A percentile compares a stretch with the other conserved stretches of the same genome.
phyloP scores from a whole-genome alignment of 1,140 invertebrate genomes.

The Bicyclus anynana region DNA sequence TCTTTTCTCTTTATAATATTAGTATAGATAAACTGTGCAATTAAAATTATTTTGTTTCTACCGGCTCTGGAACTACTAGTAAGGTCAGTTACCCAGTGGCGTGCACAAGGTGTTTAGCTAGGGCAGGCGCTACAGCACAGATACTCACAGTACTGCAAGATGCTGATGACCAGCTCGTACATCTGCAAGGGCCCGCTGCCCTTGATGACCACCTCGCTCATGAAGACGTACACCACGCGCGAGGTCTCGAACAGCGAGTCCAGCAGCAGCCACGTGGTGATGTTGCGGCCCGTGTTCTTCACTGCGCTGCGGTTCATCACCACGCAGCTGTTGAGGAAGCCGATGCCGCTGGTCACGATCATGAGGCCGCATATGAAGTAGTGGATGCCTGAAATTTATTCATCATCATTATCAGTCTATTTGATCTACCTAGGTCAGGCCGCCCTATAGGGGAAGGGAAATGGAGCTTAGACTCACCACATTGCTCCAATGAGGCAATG shows the following conservation, averaged over 20 bases:
- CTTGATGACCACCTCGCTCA: slow-evolving; percentile 50
- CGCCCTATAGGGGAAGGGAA: too few species aligned
- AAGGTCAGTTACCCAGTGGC: too few species aligned
- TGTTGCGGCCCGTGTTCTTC: slow-evolving; percentile 43
- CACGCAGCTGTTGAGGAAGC: slow-evolving; percentile 56
- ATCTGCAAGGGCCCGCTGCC: slow-evolving; percentile 47
- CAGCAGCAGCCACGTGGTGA: slow-evolving; percentile 59
- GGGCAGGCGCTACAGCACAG: not conserved
- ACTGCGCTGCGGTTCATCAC: slow-evolving; percentile 44
- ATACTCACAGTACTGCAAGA: slow-evolving; percentile 62
- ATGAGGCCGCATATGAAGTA: slow-evolving; percentile 56
- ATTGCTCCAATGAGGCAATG: too few species aligned
- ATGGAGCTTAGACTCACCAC: too few species aligned
- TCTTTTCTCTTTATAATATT: too few species aligned
- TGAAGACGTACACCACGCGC: slow-evolving; percentile 57
- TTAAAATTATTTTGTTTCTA: too few species aligned
- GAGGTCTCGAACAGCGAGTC: slow-evolving; percentile 65
- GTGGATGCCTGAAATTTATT: slow-evolving; percentile 54
- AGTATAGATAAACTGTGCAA: too few species aligned
- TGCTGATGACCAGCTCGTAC: slow-evolving; percentile 56
- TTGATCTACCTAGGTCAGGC: too few species aligned
- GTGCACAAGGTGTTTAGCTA: too few species aligned
- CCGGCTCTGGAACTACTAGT: too few species aligned
- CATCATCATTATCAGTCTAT: too few species aligned
- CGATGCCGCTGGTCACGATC: slow-evolving; percentile 46